These are phyloP conservation scores for Eristalis arbustorum DNA, from an alignment of 2,888 invertebrate species.

Conservation along the genomic window DNA sequence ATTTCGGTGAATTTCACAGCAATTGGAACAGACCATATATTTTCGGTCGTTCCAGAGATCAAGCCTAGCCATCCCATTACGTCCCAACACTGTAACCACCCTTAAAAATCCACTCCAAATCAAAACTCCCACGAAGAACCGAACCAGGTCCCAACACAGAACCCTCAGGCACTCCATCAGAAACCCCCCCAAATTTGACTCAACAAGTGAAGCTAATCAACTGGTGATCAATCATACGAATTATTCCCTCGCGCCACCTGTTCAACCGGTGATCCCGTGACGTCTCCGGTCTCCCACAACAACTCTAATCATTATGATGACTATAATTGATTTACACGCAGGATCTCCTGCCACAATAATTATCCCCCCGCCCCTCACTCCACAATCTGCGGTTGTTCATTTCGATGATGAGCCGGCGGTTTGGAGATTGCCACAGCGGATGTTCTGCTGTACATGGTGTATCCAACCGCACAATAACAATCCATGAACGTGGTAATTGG, in stretches of 20 bases:
- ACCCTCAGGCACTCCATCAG: neutral
- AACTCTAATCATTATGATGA: conserved; percentile 32
- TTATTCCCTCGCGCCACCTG: conserved; percentile 1
- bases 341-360: conserved; percentile 52
- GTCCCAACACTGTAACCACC: too few relatives aligned
- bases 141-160: neutral
- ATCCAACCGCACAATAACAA: conserved; percentile 61
- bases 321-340: conserved; percentile 68
- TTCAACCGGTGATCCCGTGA: conserved; percentile 5
- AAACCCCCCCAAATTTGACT: neutral
- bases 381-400: neutral
- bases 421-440: conserved; percentile 20
- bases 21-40: too few relatives aligned
- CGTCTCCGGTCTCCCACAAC: conserved; percentile 19
- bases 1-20: too few relatives aligned
- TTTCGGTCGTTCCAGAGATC: too few relatives aligned
- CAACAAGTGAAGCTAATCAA: neutral
- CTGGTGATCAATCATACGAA: neutral
- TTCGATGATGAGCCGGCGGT: neutral
- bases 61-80: too few relatives aligned
- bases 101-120: neutral
- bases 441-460: conserved; percentile 39
- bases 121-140: neutral
- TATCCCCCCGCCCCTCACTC: too few relatives aligned
- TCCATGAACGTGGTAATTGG: conserved; percentile 70